Base-by-base conservation (phyloP, 2,113 vertebrate species). In the Gobiocypris rarus region DNA sequence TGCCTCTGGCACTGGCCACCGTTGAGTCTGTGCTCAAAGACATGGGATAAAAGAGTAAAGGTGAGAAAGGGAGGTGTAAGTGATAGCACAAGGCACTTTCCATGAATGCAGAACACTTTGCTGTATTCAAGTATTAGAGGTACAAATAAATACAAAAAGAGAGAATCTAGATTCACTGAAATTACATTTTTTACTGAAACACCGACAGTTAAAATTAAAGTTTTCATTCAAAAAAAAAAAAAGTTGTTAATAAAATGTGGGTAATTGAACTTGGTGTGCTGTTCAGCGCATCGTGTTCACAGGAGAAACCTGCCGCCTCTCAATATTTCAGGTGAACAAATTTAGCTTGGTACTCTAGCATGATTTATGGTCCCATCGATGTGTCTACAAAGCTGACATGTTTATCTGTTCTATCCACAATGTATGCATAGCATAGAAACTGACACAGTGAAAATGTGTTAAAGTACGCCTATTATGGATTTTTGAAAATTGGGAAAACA, bases 1-100 rank as follows among this genome's bases (percentile, higher is more conserved):
- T 86, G 75, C 50, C 82, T 86, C 76, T 69, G 65, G 50, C 76
- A 48, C 19, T 45, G 58, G 45, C 69, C 24, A 54, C 9, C 26
- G 59, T 14, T 22, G 28, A 78, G 56, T 83, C 67, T 54, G 31
- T 81, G n/a, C 43, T 19, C 56, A 67, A 71, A n/a, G 5, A 69
- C 9, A 61, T 74, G 41, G 56, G n/a, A 41, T 38, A 26, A 14
- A 50, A 85, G 45, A 59, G n/a, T 34, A 48, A 73, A 48, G 41
- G 8, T 52, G 13, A n/a, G 9, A 22, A 59, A n/a, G 26, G 65
- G 34, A 69, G 17, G 48, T 80, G 13, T 7, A n/a, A 8, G 11
- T 41, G 34, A 80, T 19, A 59, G 74, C 22, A 61, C 43, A 67
- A 19, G 31, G 52, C 38, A 43, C 34, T 71, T 71, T 45, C 41